Percentiles rank a stretch among this genome's conserved stretches.
Evolutionary conservation across 2,797 vertebrate species (phyloP).

Genomic region (Poeciliopsis turneri): DNA sequence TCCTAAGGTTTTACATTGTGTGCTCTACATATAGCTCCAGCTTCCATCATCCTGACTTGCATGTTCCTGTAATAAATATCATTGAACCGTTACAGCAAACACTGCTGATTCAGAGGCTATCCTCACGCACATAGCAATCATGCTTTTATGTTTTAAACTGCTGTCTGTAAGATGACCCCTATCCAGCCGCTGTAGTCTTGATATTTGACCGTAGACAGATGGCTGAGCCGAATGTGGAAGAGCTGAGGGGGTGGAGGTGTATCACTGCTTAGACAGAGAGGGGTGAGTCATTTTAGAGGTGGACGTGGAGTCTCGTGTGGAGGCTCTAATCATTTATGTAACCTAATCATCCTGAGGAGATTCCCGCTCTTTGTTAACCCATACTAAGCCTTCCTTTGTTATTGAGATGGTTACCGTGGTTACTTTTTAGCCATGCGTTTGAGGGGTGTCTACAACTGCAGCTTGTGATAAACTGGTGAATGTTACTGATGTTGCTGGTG

Average conservation of each 20-base stretch:
- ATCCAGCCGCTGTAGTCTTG: slow-evolving; percentile 20
- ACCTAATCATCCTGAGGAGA: slow-evolving; percentile 73
- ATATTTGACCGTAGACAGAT: slow-evolving; percentile 64
- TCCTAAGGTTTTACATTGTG: neutral
- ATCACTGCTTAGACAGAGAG: slow-evolving; percentile 24
- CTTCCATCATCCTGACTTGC: neutral
- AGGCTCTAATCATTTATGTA: slow-evolving; percentile 70
- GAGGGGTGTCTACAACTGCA: slow-evolving; percentile 31
- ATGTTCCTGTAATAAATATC: neutral
- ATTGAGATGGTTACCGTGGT: slow-evolving; percentile 59
- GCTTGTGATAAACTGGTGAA: slow-evolving; percentile 35
- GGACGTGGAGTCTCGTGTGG: slow-evolving; percentile 47
- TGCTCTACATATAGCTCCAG: neutral
- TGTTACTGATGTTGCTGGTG: slow-evolving; percentile 20
- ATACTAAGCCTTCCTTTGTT: slow-evolving; percentile 60
- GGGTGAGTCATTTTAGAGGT: slow-evolving; percentile 41
- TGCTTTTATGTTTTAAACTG: slow-evolving; percentile 17
- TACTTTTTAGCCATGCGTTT: slow-evolving; percentile 56
- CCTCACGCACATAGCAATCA: slow-evolving; percentile 1
- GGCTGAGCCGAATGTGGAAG: slow-evolving; percentile 37
- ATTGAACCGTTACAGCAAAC: neutral
- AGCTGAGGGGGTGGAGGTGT: slow-evolving; percentile 25
- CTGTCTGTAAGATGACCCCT: slow-evolving; percentile 56
- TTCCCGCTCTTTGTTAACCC: slow-evolving; percentile 70
- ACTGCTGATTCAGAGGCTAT: neutral